Evolutionary conservation across 1,140 invertebrate species (phyloP), one percentile per base, ranked within the genome.

Genomic region (Lepidurus apus): DNA sequence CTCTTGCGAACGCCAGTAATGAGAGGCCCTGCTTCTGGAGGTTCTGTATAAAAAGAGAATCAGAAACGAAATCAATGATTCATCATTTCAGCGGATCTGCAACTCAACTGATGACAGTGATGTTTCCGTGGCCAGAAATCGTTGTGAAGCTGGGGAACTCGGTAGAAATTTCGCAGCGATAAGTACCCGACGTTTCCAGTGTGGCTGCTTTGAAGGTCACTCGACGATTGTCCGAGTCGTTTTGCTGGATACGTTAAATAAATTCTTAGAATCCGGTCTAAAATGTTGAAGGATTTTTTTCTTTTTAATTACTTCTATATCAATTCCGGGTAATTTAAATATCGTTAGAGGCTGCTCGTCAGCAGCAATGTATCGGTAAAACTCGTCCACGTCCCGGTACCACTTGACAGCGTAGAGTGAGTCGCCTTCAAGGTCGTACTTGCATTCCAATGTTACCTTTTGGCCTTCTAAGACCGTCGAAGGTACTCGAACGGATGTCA

Each of bases 351-450:
- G 80, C 17, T 43, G 13, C 75, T 43, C 77, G 42, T 77, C 79
- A 43, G 17, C n/a, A 26, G 77, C 44, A 34, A 80, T 81, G 79
- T 80, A 83, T 26, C 81, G 78, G 73, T 82, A 83, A 78, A 83
- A 83, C 78, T 83, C 83, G 21, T 81, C 75, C 13, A 79, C 79
- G 34, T 83, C 82, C 76, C 81, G 80, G 81, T 84, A 85, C 84
- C 84, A 85, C 81, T 85, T 85, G 79, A 85, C 81, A 43, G 83
- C 80, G 79, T 85, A 85, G 45, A 85, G 80, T 73, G 83, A 78
- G 24, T 82, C 80, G 10, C 76, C 74, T 21, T 80, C 74, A 3
- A 78, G 75, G 24, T 77, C 74, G 80, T 82, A 83, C 13, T 78
- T 42, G 75, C 82, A 83, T 43, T 79, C 73, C 1, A 83, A 78